A percentile compares a stretch with the other conserved stretches of the same genome.
Evolutionary conservation across 2,113 vertebrate genomes (phyloP).

Genomic region (Ageneiosus marmoratus): DNA sequence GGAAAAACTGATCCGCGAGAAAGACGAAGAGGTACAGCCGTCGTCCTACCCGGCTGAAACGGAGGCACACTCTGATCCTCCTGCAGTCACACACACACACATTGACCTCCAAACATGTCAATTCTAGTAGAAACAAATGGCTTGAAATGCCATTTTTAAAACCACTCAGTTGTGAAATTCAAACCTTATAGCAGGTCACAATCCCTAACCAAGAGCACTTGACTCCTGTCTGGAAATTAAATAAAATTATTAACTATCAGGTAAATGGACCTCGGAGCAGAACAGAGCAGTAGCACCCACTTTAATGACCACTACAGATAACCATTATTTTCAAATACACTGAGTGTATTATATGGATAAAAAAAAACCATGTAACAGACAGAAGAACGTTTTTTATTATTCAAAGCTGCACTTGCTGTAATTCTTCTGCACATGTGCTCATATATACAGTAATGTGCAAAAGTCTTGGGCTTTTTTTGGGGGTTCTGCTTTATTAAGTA

Average conservation of each 20-base stretch:
- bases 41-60: not conserved
- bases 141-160: not conserved
- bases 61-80: constrained; percentile 12
- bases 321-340: not conserved
- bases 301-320: not conserved
- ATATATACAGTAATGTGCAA: not conserved
- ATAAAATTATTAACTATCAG: not conserved
- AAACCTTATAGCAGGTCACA: not conserved
- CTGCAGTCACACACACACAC: constrained; percentile 37
- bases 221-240: not conserved
- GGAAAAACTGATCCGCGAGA: constrained; percentile 93
- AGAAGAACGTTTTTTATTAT: not conserved
- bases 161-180: not conserved
- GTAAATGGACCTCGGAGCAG: not conserved
- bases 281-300: not conserved
- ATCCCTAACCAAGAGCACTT: too few relatives aligned
- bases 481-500: too few relatives aligned
- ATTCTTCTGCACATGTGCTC: not conserved
- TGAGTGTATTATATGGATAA: not conserved
- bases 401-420: not conserved
- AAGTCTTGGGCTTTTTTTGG: too few relatives aligned
- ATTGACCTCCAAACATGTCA: not conserved
- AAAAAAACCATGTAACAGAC: not conserved
- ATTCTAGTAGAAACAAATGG: not conserved
- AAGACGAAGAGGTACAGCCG: constrained; percentile 93